A percentile compares a stretch with the other conserved stretches of the same genome.
Conservation (phyloP, 2,797 vertebrate genomes). For the Lacerta viridis region DNA sequence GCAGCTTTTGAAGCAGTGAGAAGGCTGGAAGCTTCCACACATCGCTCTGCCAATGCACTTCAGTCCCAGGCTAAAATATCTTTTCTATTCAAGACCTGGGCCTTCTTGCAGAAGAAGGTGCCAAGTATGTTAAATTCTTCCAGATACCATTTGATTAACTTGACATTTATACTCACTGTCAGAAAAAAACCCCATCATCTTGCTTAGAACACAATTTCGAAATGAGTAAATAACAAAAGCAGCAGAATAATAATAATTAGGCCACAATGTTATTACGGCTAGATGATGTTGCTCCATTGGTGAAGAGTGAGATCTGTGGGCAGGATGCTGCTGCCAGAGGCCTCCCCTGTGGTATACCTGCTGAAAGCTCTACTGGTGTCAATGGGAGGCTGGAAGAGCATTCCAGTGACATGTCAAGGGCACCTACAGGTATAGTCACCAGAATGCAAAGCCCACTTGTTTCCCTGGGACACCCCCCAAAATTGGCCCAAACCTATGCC, state of each 20-base stretch:
- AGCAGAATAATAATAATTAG: not conserved
- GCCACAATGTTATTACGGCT: not conserved
- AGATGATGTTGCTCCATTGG: too few relatives aligned
- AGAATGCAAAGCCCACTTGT: too few relatives aligned
- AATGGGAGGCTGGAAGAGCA: too few relatives aligned
- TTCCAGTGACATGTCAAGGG: too few relatives aligned
- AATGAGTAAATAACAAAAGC: not conserved
- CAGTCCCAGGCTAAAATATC: constrained; percentile 23
- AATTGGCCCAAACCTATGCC: too few relatives aligned
- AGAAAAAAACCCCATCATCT: constrained; percentile 1
- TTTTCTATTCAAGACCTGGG: constrained; percentile 55
- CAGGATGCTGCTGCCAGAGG: too few relatives aligned
- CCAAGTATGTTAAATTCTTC: constrained; percentile 52
- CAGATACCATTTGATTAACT: constrained; percentile 37
- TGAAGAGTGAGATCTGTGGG: too few relatives aligned
- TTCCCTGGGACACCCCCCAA: too few relatives aligned
- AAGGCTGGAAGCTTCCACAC: constrained; percentile 52
- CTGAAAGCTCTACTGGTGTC: too few relatives aligned
- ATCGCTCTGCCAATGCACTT: constrained; percentile 41
- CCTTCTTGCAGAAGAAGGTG: constrained; percentile 28
- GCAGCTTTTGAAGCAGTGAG: constrained; percentile 35
- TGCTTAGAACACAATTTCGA: not conserved
- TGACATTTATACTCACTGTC: constrained; percentile 44
- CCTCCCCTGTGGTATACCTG: too few relatives aligned
- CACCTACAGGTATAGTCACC: too few relatives aligned